Conservation (phyloP, 2,888 invertebrate genomes). For the Nephrotoma guestfalica region DNA sequence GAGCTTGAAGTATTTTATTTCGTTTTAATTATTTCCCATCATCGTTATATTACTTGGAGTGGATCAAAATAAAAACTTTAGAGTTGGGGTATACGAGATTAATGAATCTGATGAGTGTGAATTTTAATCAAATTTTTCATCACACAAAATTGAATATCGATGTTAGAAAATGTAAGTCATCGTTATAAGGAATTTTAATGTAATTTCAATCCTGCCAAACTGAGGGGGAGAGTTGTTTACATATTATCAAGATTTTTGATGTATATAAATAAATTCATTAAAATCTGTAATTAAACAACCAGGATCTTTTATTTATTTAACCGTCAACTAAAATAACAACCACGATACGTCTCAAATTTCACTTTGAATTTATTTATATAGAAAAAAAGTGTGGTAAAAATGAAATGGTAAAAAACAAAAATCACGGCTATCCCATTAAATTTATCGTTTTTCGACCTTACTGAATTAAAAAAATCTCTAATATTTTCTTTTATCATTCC, state of each 20-base stretch:
- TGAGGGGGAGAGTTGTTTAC: not conserved
- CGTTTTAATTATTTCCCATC: not conserved
- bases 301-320: not conserved
- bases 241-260: not conserved
- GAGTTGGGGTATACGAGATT: not conserved
- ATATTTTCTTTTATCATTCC: not conserved
- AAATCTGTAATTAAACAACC: not conserved
- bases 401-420: not conserved
- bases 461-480: not conserved
- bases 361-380: not conserved
- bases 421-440: not conserved
- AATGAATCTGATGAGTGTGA: not conserved
- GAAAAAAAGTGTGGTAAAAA: not conserved
- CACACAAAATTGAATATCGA: not conserved
- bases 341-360: not conserved
- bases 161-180: not conserved
- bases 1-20: not conserved
- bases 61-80: not conserved
- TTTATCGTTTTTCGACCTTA: not conserved
- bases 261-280: not conserved
- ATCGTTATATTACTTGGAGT: not conserved
- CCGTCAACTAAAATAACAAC: not conserved
- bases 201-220: not conserved
- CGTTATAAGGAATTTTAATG: not conserved
- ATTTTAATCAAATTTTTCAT: not conserved